Evolutionary conservation across 2,113 vertebrate genomes (phyloP), one percentile per base, ranked within the genome.

Genomic region (Odontesthes bonariensis): DNA sequence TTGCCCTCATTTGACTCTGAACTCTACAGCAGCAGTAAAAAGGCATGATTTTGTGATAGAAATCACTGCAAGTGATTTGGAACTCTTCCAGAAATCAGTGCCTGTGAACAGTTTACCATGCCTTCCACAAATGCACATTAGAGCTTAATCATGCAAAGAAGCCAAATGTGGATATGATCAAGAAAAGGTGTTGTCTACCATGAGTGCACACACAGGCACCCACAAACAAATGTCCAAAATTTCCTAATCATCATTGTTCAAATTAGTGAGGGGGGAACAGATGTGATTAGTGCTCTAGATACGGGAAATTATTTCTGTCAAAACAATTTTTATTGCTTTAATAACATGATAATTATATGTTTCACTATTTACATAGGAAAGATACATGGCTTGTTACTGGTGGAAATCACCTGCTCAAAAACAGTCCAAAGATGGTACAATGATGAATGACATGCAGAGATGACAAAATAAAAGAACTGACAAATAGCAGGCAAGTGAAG

Each of bases 331-430:
- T 97, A 97, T 96, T 95, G 96, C 97, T 98, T 97, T 97, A 97
- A 98, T 97, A 97, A 98, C 98, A 97, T 98, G 97, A 98, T 99
- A 98, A 99, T 98, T 97, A 97, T 96, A 96, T 97, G 96, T 98
- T 98, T 98, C 96, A 98, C 97, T 97, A 97, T 98, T 97, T 97
- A 96, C 95, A 94, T 97, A 95, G 95, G 95, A 95, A 96, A 96
- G 95, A 96, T 94, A 88, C 93, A 94, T 93, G 92, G 94, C 96
- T 96, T 95, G 95, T 94, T 95, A 96, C 95, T 96, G 87, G 92
- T 94, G 95, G 93, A 90, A 73, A 86, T 79, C 74, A 75, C 32
- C 13, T 51, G 63, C 27, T 31, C 61, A 58, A 33, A 92, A 92
- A 92, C 92, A 32, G 94, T 90, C 47, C 33, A 95, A 93, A 94